A percentile compares a stretch with the other conserved stretches of the same genome.
These are phyloP conservation scores for Pseudanteris insignis DNA, from an alignment of 2,888 invertebrate genomes.

Conservation along the genomic window DNA sequence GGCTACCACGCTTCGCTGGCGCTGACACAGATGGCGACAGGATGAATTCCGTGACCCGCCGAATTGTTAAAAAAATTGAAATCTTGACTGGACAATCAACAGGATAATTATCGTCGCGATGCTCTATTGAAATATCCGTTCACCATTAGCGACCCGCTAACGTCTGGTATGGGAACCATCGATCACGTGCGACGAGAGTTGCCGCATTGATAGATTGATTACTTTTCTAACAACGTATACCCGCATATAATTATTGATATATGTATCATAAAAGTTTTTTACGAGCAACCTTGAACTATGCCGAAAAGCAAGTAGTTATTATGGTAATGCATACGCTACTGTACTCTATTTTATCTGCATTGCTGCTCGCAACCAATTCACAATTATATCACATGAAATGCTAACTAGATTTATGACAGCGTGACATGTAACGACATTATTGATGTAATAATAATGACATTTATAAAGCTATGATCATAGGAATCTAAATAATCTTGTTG, in stretches of 20 bases:
- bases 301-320: conserved; percentile 13
- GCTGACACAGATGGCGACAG: conserved; percentile 66
- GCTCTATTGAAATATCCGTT: no score
- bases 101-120: no score
- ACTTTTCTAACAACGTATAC: no score
- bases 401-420: conserved; percentile 29
- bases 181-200: no score
- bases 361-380: conserved; percentile 23
- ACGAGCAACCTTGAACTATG: conserved; percentile 36
- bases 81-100: conserved; percentile 4
- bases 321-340: conserved; percentile 23
- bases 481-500: no score
- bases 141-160: no score
- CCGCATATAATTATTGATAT: no score
- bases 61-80: conserved; percentile 17
- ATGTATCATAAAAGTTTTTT: conserved; percentile 31
- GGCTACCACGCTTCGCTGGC: conserved; percentile 66
- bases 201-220: no score
- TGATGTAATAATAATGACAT: conserved; percentile 25
- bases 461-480: no score
- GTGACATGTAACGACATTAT: conserved; percentile 26
- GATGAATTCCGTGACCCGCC: conserved; percentile 22
- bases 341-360: conserved; percentile 19
- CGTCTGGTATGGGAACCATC: no score
- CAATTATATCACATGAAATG: conserved; percentile 26